A percentile compares a stretch with the other conserved stretches of the same genome.
These are phyloP conservation scores for Tupaia chinensis DNA, from an alignment of 2,113 vertebrate genomes.

Conservation along the genomic window DNA sequence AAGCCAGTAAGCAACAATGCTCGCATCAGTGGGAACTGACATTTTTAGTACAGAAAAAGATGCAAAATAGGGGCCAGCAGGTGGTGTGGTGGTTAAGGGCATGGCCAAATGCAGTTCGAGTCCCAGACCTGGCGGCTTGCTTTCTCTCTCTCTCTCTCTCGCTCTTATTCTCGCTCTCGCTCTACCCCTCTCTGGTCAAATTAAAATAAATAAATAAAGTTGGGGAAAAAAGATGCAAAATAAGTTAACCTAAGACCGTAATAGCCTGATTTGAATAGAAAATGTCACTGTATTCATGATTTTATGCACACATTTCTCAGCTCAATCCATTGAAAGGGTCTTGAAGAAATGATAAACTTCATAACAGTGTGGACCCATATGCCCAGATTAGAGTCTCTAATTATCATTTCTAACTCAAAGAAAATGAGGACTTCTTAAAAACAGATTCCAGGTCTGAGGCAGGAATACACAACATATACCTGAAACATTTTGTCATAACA, in stretches of 20 bases:
- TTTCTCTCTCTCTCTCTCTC: no score
- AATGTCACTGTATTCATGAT: not conserved
- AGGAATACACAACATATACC: not conserved
- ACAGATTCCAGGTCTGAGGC: not conserved
- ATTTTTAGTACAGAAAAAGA: not conserved
- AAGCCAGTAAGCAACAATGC: not conserved
- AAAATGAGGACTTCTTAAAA: not conserved
- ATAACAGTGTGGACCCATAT: not conserved
- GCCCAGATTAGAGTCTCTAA: slow-evolving; percentile 11
- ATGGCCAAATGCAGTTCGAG: no score
- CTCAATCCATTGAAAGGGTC: not conserved
- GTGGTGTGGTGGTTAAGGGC: no score
- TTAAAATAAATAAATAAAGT: no score
- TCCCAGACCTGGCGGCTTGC: no score
- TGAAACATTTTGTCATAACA: not conserved
- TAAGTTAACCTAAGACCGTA: not conserved
- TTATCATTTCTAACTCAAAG: slow-evolving; percentile 18
- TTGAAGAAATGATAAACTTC: not conserved
- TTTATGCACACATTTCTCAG: not conserved
- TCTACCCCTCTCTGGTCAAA: no score
- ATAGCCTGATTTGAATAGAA: slow-evolving; percentile 10
- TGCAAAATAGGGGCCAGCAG: not conserved
- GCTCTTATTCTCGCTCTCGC: no score
- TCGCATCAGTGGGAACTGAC: not conserved
- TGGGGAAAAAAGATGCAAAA: not conserved